Evolutionary conservation across 1,140 invertebrate genomes (phyloP), one percentile per base, ranked within the genome.

Genomic region (Tyrophagus putrescentiae): DNA sequence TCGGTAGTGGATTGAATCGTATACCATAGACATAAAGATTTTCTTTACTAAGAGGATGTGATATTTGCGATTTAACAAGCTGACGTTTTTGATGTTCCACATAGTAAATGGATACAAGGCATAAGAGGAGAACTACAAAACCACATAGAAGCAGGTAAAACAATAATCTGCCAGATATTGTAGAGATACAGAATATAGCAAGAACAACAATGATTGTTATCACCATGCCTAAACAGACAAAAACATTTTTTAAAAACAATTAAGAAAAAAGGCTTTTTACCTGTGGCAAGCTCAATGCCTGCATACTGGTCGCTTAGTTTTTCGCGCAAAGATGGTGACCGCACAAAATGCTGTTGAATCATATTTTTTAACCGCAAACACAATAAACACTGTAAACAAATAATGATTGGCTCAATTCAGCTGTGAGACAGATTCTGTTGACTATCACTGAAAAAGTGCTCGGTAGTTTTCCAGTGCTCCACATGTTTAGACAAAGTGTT

Each of bases 301-400:
- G 57, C 57, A 31, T 44, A 59, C 18, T 45, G 36, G 27, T 59
- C 57, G 13, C 50, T 28, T 45, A 59, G 27, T 34, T 59, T 59
- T 44, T 59, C 34, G 6, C 57, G 34, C 39, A 59, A 28, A 13
- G 57, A 59, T 11, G 57, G 57, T 13, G 57, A 59, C 25, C 57
- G 34, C 11, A 59, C 50, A 29, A 59, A 59, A 45, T 59, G 57
- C 50, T 59, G 57, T 13, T 23, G n/a, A 28, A 59, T 59, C 57
- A 59, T 59, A 16, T 9, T 18, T n/a, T 54, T 6, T 31, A 54
- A 32, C 34, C 13, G 13, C n/a, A n/a, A 39, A 39, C 36, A 39
- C 6, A 27, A 48, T 21, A 18, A 21, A 48, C 45, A 7, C 7
- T 54, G 21, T 13, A 50, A 45, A 6, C n/a, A 6, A 5, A 45